Base-by-base conservation (phyloP, 2,888 invertebrate species). In the Pogonocherus hispidulus region DNA sequence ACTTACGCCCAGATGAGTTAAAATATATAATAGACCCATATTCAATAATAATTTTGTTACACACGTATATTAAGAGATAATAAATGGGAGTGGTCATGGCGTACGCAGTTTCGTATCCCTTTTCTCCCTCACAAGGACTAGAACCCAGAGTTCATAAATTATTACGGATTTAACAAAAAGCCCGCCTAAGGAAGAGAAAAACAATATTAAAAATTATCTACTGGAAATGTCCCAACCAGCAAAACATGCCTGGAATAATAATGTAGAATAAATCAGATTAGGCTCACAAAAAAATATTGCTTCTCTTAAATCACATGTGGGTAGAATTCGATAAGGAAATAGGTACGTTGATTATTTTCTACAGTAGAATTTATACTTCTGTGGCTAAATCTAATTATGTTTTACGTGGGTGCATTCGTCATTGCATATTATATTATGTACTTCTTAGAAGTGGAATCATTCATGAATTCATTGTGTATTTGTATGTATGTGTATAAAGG, bases 221-320 rank as follows among this genome's bases (percentile, higher is more conserved):
- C 18, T 18, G 18, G 22, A 47, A 47, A 22, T 18, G 47, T 41
- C n/a, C 41, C 47, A 22, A 47, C 22, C 22, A 9, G 9, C 47
- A 18, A 19, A 20, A 47, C 47, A 47, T 22, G 47, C 19, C 22
- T 47, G 22, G 47, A 47, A 47, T 47, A 47, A 47, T 47, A 18
- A 47, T n/a, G n/a, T 19, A 22, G 14, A 47, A 18, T 22, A 20
- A 20, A 47, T 22, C 22, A 47, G 22, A 47, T 19, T 47, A 47
- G 9, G 14, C 20, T 18, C 9, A 20, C 2, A 18, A n/a, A 47
- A 46, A 47, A 47, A 41, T 41, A 41, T 14, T 9, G 41, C 41
- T n/a, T 14, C 41, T 41, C 41, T 41, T 41, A 41, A 41, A 41
- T 41, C 41, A 41, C 41, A 16, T 41, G 41, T 41, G 41, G 41